These are phyloP conservation scores for Ageneiosus marmoratus DNA, from an alignment of 2,113 vertebrate genomes.

Conservation along the genomic window DNA sequence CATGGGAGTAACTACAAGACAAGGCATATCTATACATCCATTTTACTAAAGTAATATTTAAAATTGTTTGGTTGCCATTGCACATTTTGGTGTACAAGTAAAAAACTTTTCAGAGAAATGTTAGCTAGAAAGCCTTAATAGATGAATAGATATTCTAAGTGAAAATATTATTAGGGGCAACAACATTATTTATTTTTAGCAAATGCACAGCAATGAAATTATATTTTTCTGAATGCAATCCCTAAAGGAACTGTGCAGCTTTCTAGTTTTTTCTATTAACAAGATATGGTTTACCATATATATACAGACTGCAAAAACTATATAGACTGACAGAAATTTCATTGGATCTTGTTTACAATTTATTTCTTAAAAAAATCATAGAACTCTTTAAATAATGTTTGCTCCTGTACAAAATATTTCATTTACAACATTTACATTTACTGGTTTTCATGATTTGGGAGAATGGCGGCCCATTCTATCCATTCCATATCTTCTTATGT, in stretches of 20 bases:
- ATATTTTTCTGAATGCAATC: background rate
- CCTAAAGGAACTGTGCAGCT: background rate
- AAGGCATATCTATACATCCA: background rate
- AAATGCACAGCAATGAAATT: background rate
- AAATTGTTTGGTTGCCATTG: background rate
- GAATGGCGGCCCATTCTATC: conserved; percentile 35
- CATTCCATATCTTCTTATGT: conserved; percentile 46
- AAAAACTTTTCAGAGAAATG: background rate
- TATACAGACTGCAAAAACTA: background rate
- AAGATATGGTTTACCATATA: background rate
- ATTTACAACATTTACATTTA: conserved; percentile 36
- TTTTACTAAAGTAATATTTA: background rate
- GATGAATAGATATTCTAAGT: background rate
- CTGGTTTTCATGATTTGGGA: conserved; percentile 37
- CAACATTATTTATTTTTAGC: background rate
- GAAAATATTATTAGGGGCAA: background rate
- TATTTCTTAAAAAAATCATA: background rate
- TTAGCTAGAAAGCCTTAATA: background rate
- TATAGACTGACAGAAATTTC: background rate
- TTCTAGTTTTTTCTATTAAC: background rate
- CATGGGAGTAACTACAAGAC: background rate
- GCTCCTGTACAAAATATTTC: conserved; percentile 26
- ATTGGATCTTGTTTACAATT: background rate
- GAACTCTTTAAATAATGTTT: background rate
- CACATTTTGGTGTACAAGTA: background rate